Evolutionary conservation across 2,888 invertebrate species (phyloP).

Genomic region (Pherbina coryleti): DNA sequence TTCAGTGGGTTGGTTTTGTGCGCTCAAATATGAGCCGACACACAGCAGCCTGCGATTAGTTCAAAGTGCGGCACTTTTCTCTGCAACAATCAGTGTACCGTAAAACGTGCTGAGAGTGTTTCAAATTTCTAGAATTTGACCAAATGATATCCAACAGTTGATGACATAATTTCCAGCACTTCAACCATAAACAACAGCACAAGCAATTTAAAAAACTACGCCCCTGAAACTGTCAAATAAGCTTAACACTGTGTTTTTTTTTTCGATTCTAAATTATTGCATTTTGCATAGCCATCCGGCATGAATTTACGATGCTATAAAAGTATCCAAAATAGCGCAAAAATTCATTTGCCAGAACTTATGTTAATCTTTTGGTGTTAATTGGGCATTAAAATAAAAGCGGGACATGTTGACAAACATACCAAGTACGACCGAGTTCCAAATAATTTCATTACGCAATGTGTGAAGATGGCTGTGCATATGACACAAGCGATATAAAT

Average conservation of each 20-base stretch:
- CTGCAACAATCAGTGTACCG: background rate
- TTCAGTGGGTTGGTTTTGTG: too few relatives aligned
- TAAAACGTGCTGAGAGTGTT: background rate
- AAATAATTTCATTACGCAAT: slow-evolving; percentile 30
- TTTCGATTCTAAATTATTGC: background rate
- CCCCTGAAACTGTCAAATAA: slow-evolving; percentile 36
- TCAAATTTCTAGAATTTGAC: background rate
- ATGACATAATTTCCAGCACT: slow-evolving; percentile 26
- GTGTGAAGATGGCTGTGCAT: background rate
- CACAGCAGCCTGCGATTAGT: background rate
- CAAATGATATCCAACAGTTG: background rate
- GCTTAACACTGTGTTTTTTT: background rate
- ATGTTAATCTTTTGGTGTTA: slow-evolving; percentile 52
- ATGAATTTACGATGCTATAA: slow-evolving; percentile 44
- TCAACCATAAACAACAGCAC: background rate
- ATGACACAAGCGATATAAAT: background rate
- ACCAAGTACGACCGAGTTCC: slow-evolving; percentile 10
- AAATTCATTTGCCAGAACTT: slow-evolving; percentile 25
- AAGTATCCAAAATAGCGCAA: slow-evolving; percentile 35
- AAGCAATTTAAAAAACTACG: slow-evolving; percentile 11
- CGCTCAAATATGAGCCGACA: background rate
- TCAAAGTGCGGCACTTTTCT: background rate
- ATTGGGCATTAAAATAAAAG: slow-evolving; percentile 50
- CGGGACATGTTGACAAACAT: slow-evolving; percentile 42
- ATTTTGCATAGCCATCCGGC: slow-evolving; percentile 12